Evolutionary conservation across 1,140 invertebrate genomes (phyloP).

Genomic region (Aphelinus certus): DNA sequence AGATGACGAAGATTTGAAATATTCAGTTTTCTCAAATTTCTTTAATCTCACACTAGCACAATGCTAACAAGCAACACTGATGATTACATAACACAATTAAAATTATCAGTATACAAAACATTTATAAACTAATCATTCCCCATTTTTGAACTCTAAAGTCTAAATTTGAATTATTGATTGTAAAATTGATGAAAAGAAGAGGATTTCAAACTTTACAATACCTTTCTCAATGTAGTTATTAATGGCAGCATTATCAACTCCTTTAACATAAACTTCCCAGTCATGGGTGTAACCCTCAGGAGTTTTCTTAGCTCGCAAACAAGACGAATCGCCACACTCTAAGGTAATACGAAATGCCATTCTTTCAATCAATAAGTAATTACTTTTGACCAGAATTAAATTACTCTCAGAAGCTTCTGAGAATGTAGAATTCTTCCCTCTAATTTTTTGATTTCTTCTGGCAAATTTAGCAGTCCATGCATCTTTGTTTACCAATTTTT

Average conservation of each 20-base stretch:
- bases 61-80: neutral
- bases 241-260: constrained; percentile 85
- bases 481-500: constrained; percentile 28
- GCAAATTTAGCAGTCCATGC: constrained; percentile 19
- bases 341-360: constrained; percentile 86
- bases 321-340: constrained; percentile 91
- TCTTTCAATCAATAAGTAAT: constrained; percentile 50
- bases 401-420: neutral
- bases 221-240: constrained; percentile 90
- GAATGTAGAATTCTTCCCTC: neutral
- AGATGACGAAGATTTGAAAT: too few species aligned
- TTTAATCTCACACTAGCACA: too few species aligned
- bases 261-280: constrained; percentile 96
- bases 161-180: neutral
- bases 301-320: constrained; percentile 79
- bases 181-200: constrained; percentile 1
- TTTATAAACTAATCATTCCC: neutral
- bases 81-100: constrained; percentile 1
- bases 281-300: constrained; percentile 94
- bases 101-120: neutral
- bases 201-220: constrained; percentile 33
- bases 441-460: constrained; percentile 14
- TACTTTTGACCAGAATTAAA: neutral
- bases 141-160: too few species aligned
- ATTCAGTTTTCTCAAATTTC: too few species aligned